phyloP scores from a whole-genome alignment of 2,113 vertebrate genomes.

The Lanius collurio region DNA sequence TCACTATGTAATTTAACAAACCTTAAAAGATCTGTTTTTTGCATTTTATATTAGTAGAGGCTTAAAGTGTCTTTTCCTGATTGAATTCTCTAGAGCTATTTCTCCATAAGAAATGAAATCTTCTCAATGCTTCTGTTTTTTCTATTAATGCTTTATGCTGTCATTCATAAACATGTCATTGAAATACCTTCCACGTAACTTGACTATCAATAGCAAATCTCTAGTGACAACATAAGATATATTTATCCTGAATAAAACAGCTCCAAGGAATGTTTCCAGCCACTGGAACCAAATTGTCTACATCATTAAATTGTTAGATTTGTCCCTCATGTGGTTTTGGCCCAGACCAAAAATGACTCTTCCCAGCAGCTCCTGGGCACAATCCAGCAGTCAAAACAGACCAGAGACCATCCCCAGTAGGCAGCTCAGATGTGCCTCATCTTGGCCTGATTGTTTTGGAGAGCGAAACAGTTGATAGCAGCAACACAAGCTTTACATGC shows the following conservation, averaged over 20 bases:
- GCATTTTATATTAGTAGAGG: not conserved
- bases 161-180: not conserved
- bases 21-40: not conserved
- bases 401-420: not conserved
- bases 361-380: not conserved
- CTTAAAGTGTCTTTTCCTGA: not conserved
- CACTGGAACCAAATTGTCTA: not conserved
- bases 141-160: not conserved
- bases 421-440: not conserved
- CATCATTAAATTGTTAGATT: not conserved
- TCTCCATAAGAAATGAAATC: not conserved
- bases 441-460: not conserved
- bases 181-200: not conserved
- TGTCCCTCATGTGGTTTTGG: not conserved
- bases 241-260: not conserved
- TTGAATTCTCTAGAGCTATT: not conserved
- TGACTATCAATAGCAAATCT: slow-evolving; percentile 5
- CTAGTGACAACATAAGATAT: not conserved
- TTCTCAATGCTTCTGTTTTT: not conserved
- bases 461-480: not conserved
- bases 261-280: not conserved
- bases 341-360: not conserved
- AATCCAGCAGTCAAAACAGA: not conserved
- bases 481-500: not conserved
- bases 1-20: not conserved